These are phyloP conservation scores for Andricus quercusramuli DNA, from an alignment of 2,888 invertebrate genomes.

Conservation along the genomic window DNA sequence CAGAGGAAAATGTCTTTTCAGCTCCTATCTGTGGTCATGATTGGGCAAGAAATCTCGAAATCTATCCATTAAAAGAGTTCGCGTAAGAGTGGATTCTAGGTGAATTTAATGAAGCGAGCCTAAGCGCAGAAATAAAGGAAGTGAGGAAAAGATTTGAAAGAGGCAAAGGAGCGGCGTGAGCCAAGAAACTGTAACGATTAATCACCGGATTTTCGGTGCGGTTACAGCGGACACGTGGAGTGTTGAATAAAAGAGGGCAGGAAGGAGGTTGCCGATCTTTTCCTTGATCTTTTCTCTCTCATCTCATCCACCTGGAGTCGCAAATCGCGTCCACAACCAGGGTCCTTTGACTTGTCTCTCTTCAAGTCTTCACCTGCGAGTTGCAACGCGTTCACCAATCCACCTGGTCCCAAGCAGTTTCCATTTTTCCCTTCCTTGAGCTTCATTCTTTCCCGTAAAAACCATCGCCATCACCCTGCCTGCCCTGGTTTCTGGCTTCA, in stretches of 20 bases:
- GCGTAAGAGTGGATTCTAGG: background rate
- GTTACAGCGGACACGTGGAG: constrained; percentile 30
- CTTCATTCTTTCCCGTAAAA: constrained; percentile 3
- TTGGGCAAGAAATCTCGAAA: constrained; percentile 5
- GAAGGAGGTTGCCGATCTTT: constrained; percentile 16
- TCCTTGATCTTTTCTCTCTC: constrained; percentile 16
- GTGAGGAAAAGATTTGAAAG: no score
- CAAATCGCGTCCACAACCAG: constrained; percentile 3
- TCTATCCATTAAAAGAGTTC: constrained; percentile 10
- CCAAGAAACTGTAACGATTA: constrained; percentile 21
- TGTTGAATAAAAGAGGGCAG: constrained; percentile 35
- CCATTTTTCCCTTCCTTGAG: background rate
- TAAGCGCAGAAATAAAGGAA: background rate
- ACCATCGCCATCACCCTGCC: background rate
- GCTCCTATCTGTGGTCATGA: background rate
- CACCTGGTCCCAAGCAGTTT: constrained; percentile 16
- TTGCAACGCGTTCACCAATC: constrained; percentile 23
- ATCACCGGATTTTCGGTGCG: constrained; percentile 32
- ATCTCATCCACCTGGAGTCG: constrained; percentile 34
- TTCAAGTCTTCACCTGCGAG: background rate
- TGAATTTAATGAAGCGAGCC: constrained; percentile 18
- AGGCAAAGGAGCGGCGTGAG: constrained; percentile 13
- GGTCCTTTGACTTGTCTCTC: constrained; percentile 29
- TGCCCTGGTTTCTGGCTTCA: constrained; percentile 1
- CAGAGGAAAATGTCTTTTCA: constrained; percentile 16